phyloP scores from a whole-genome alignment of 1,140 invertebrate genomes.

The Magallana gigas region DNA sequence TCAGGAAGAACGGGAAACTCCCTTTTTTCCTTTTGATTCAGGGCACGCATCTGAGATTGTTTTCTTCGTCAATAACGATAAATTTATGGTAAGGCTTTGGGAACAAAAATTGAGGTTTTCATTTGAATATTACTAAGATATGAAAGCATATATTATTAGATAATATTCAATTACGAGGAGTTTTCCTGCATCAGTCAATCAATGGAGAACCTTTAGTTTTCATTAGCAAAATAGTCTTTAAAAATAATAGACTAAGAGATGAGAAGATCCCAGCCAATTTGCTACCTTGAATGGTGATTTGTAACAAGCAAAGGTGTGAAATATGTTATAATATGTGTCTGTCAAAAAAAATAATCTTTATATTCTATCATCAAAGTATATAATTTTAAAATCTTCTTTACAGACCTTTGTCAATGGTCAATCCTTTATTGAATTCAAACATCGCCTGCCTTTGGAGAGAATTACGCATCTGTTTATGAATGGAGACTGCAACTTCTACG shows the following conservation, averaged over 20 bases:
- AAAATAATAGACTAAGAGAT: not conserved
- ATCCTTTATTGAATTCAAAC: constrained; percentile 62
- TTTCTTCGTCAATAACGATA: constrained; percentile 84
- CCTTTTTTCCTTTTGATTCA: constrained; percentile 82
- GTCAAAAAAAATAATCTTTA: not conserved
- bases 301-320: not conserved
- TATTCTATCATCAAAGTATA: too few species aligned
- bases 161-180: not conserved
- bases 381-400: constrained; percentile 13
- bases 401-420: constrained; percentile 68
- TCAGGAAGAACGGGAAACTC: constrained; percentile 85
- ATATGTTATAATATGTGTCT: not conserved
- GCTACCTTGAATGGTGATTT: too few species aligned
- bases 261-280: not conserved
- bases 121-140: not conserved
- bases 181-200: not conserved
- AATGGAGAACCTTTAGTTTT: not conserved
- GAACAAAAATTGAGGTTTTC: not conserved
- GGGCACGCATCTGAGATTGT: constrained; percentile 88
- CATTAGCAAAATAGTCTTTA: not conserved
- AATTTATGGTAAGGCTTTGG: constrained; percentile 75
- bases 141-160: not conserved
- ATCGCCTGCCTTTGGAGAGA: constrained; percentile 57
- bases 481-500: constrained; percentile 64
- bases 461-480: constrained; percentile 58